Conservation (phyloP, 2,797 vertebrate species). For the Rachycentron canadum region DNA sequence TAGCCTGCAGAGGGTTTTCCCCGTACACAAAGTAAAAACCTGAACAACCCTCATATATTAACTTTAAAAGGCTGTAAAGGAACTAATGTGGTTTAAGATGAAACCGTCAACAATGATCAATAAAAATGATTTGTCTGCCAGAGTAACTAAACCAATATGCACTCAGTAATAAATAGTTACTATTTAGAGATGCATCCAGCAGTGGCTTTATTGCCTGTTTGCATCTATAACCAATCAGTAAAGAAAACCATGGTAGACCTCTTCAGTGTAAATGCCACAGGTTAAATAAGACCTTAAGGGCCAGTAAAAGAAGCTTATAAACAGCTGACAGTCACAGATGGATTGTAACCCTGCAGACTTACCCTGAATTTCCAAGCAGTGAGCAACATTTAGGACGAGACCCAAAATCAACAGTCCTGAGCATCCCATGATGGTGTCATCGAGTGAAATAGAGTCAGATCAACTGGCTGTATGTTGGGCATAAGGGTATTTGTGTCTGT, state of each 20-base stretch:
- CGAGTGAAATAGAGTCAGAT: conserved; percentile 51
- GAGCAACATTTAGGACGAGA: conserved; percentile 76
- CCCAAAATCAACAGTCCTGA: conserved; percentile 77
- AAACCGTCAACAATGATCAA: conserved; percentile 41
- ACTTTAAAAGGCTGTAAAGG: conserved; percentile 65
- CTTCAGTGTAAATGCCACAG: conserved; percentile 60
- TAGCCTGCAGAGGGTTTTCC: conserved; percentile 50
- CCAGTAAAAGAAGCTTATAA: conserved; percentile 72
- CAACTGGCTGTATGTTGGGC: conserved; percentile 37
- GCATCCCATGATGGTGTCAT: conserved; percentile 81
- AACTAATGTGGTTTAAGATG: conserved; percentile 51
- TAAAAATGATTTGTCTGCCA: conserved; percentile 40
- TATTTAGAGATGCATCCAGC: conserved; percentile 36
- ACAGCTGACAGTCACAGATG: conserved; percentile 69
- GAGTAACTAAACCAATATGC: conserved; percentile 40
- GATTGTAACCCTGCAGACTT: conserved; percentile 73
- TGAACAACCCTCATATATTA: conserved; percentile 49
- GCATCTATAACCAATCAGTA: conserved; percentile 63
- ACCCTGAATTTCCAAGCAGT: conserved; percentile 78
- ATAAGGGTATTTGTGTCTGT: conserved; percentile 60
- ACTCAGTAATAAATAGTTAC: conserved; percentile 36
- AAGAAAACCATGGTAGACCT: conserved; percentile 48
- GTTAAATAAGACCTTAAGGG: conserved; percentile 68
- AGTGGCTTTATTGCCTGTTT: conserved; percentile 49
- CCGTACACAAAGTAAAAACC: conserved; percentile 9